These are phyloP conservation scores for Dysmachus trigonus DNA, from an alignment of 2,888 invertebrate species.

Conservation along the genomic window DNA sequence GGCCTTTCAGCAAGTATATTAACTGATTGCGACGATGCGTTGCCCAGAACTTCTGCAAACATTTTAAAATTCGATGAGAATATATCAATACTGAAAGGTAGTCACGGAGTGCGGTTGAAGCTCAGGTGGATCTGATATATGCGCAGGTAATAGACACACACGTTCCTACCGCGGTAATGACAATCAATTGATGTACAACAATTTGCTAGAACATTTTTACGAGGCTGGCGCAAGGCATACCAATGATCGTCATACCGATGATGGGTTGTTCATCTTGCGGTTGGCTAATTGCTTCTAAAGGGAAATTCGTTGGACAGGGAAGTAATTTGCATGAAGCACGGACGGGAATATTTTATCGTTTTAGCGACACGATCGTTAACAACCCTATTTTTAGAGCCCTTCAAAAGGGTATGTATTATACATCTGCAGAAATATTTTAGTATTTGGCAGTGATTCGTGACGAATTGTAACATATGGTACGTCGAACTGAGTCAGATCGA, in stretches of 20 bases:
- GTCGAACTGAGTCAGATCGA: neutral
- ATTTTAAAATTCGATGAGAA: conserved; percentile 32
- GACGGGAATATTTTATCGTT: neutral
- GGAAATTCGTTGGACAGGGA: neutral
- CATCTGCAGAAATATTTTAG: neutral
- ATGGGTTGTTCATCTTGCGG: neutral
- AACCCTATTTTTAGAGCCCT: neutral
- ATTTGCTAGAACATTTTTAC: conserved; percentile 32
- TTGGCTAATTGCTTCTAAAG: neutral
- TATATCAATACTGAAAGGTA: neutral
- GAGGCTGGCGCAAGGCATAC: conserved; percentile 7
- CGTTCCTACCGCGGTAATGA: conserved; percentile 2
- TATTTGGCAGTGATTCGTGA: conserved; percentile 12
- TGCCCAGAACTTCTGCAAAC: neutral
- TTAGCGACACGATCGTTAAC: neutral
- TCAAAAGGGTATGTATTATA: neutral
- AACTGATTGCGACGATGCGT: neutral
- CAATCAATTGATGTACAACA: conserved; percentile 28
- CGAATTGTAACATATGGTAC: neutral
- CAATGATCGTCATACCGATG: neutral
- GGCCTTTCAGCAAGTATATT: neutral
- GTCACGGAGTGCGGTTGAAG: neutral
- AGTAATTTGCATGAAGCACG: neutral
- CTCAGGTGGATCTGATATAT: neutral
- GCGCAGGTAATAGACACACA: neutral